These are phyloP conservation scores for Poecilia latipinna DNA, from an alignment of 2,113 vertebrate species.

Conservation along the genomic window DNA sequence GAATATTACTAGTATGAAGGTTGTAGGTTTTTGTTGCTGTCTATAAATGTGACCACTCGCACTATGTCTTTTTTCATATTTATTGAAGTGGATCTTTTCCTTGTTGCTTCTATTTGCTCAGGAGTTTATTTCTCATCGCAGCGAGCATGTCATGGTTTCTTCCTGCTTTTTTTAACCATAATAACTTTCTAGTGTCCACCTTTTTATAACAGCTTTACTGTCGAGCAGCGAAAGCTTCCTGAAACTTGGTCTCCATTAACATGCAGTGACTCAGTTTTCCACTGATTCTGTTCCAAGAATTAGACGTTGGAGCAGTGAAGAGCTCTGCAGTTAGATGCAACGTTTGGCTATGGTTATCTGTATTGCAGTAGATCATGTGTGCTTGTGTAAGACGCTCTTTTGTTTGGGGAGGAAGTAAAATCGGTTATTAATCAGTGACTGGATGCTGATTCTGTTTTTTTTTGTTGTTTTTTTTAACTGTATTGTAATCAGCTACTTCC, in stretches of 20 bases:
- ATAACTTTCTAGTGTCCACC: not conserved
- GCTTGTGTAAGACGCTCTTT: not conserved
- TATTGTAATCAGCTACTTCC: not conserved
- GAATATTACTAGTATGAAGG: no score
- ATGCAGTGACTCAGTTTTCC: constrained; percentile 8
- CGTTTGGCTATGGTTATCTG: not conserved
- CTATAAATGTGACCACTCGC: not conserved
- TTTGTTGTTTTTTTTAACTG: not conserved
- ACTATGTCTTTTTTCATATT: not conserved
- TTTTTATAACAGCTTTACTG: constrained; percentile 6
- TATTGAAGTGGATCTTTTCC: not conserved
- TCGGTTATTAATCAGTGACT: not conserved
- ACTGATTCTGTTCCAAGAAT: not conserved
- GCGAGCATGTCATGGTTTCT: not conserved
- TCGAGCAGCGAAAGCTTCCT: constrained; percentile 1
- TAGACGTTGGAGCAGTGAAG: not conserved
- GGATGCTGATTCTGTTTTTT: not conserved
- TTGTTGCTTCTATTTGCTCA: not conserved
- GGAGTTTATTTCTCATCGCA: not conserved
- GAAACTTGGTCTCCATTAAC: constrained; percentile 17
- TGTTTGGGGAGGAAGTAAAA: not conserved
- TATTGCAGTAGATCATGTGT: not conserved
- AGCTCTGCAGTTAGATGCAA: not conserved
- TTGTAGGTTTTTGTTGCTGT: not conserved
- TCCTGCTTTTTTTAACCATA: constrained; percentile 7